These are phyloP conservation scores for Procambarus clarkii DNA, from an alignment of 1,140 invertebrate species.

Conservation along the genomic window DNA sequence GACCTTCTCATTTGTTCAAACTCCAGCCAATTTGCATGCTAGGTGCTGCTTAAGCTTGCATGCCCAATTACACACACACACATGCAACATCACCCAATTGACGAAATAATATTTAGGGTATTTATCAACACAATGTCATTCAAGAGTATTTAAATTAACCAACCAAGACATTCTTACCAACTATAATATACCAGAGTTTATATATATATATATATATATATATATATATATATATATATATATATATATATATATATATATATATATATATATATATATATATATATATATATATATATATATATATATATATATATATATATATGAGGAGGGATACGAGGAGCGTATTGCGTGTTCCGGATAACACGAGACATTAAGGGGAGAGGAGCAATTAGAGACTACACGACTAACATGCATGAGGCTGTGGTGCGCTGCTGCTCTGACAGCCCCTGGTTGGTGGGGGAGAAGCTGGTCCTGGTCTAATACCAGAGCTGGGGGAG, in stretches of 20 bases:
- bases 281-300: slow-evolving; percentile 14
- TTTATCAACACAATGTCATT: no score
- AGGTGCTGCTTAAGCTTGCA: neutral
- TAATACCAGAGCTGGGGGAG: no score
- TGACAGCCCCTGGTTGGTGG: no score
- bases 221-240: slow-evolving; percentile 5
- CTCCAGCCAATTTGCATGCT: neutral
- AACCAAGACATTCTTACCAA: no score
- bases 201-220: neutral
- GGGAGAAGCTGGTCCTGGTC: no score
- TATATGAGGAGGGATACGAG: neutral
- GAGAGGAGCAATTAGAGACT: slow-evolving; percentile 3
- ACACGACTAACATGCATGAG: neutral
- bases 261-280: neutral
- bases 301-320: slow-evolving; percentile 2
- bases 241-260: slow-evolving; percentile 6
- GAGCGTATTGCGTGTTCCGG: neutral
- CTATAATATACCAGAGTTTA: no score
- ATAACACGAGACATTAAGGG: neutral
- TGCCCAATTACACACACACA: neutral
- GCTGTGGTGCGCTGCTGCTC: no score
- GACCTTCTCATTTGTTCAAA: neutral
- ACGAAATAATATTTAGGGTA: no score
- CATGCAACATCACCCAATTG: no score
- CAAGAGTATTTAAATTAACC: no score